Percentiles rank a stretch among this genome's conserved stretches.
phyloP scores from a whole-genome alignment of 2,113 vertebrate species.

The Erythrocercus mccallii region DNA sequence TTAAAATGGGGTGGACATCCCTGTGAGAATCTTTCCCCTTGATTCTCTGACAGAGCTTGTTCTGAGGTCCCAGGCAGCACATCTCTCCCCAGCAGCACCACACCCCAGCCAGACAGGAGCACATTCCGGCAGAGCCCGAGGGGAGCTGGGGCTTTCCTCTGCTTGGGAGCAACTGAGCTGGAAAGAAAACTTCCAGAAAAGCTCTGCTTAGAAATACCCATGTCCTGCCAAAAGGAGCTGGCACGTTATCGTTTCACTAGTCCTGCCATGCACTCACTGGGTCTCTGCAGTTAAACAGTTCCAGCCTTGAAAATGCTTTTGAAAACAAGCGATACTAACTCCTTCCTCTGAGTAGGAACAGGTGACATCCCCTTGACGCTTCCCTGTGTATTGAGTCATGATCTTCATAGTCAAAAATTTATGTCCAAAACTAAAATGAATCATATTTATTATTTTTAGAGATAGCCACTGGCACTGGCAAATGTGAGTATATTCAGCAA shows the following conservation, averaged over 20 bases:
- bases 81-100: not conserved
- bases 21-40: not conserved
- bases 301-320: not conserved
- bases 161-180: not conserved
- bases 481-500: not conserved
- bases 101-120: rapidly evolving
- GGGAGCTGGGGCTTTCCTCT: not conserved
- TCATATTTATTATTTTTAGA: constrained; percentile 10
- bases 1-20: not conserved
- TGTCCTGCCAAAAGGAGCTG: not conserved
- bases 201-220: not conserved
- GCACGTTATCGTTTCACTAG: not conserved
- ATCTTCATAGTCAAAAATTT: not conserved
- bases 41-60: not conserved
- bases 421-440: not conserved
- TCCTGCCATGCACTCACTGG: not conserved
- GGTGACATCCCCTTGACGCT: not conserved
- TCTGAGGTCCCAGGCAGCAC: not conserved
- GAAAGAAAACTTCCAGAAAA: not conserved
- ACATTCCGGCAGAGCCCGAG: rapidly evolving
- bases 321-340: not conserved
- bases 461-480: not conserved
- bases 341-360: not conserved
- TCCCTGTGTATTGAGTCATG: not conserved
- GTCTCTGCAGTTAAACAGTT: not conserved